These are phyloP conservation scores for Anabacerthia variegaticeps DNA, from an alignment of 2,797 vertebrate genomes.

Conservation along the genomic window DNA sequence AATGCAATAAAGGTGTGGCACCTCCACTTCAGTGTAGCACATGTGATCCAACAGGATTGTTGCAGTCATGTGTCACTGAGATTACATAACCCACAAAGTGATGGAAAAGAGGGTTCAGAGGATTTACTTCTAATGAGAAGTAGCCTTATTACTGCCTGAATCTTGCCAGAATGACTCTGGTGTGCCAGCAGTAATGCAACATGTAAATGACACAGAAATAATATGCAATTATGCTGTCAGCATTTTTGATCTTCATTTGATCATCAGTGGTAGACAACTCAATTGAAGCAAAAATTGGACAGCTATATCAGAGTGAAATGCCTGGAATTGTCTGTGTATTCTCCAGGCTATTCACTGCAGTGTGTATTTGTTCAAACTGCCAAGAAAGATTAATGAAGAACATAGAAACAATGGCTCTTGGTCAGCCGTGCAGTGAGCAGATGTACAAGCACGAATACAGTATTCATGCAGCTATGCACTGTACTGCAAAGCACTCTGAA, in stretches of 20 bases:
- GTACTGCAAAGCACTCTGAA: neutral
- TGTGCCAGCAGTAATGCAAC: neutral
- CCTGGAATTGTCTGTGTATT: neutral
- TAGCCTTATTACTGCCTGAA: neutral
- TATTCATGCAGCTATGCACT: neutral
- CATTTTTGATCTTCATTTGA: neutral
- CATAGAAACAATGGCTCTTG: neutral
- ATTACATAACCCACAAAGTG: neutral
- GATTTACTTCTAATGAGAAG: neutral
- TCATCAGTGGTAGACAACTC: neutral
- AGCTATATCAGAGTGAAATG: neutral
- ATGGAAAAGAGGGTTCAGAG: neutral
- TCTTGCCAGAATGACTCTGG: neutral
- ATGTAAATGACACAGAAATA: neutral
- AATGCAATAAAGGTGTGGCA: neutral
- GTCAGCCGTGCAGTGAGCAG: neutral
- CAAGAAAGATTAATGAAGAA: neutral
- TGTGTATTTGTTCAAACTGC: neutral
- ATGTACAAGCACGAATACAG: rapidly evolving
- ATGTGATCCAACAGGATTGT: rapidly evolving
- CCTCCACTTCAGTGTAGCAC: neutral
- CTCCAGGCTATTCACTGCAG: neutral
- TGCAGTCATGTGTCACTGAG: neutral
- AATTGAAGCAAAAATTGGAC: neutral
- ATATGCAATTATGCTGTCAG: neutral